phyloP scores from a whole-genome alignment of 2,888 invertebrate species.

The Pollenia labialis region DNA sequence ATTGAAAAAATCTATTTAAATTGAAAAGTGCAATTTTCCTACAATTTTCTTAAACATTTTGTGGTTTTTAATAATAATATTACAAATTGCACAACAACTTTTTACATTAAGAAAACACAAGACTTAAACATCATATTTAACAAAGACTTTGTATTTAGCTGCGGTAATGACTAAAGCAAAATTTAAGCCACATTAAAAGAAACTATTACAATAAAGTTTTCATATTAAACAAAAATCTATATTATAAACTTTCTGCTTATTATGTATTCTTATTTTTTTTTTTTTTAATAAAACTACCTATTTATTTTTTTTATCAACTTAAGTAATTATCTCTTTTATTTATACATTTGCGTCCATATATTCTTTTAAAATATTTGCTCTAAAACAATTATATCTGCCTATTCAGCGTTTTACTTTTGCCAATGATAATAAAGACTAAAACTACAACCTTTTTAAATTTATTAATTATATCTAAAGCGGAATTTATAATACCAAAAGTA shows the following conservation, averaged over 20 bases:
- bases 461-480: slow-evolving; percentile 2
- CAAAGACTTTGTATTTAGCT: neutral
- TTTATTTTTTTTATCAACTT: slow-evolving; percentile 39
- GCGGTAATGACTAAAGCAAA: neutral
- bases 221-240: too few species aligned
- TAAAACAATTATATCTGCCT: slow-evolving; percentile 14
- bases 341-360: neutral
- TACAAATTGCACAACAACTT: neutral
- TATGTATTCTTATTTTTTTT: neutral
- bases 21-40: too few species aligned
- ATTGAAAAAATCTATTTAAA: too few species aligned
- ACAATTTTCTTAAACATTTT: neutral
- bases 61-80: neutral
- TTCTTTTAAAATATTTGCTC: slow-evolving; percentile 14
- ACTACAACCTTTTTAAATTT: neutral
- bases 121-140: neutral
- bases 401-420: slow-evolving; percentile 1
- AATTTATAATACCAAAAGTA: slow-evolving; percentile 32
- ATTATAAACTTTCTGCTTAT: neutral
- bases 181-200: neutral
- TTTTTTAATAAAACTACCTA: neutral
- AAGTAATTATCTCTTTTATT: slow-evolving; percentile 46
- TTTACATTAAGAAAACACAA: neutral
- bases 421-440: neutral
- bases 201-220: neutral